Percentiles rank a stretch among this genome's conserved stretches.
phyloP scores from a whole-genome alignment of 64 coral and sea anemone species.

The Montipora cactus region DNA sequence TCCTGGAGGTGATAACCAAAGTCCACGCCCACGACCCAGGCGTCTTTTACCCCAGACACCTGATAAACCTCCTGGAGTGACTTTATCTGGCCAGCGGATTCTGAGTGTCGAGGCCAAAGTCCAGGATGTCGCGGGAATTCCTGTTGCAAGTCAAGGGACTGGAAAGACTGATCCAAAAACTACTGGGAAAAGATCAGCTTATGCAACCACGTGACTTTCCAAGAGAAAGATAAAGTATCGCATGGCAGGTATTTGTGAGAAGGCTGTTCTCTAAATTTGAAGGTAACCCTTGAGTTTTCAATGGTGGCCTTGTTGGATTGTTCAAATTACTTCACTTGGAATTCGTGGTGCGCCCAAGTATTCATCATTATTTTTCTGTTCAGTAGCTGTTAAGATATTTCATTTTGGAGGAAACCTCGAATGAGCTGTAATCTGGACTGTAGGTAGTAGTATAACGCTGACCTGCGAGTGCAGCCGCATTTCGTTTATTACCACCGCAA shows the following conservation, averaged over 20 bases:
- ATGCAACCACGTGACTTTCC: constrained; percentile 6
- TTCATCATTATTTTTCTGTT: too few species aligned
- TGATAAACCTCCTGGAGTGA: not conserved
- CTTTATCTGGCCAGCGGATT: not conserved
- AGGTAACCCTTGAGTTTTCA: not conserved
- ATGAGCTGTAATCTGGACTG: too few species aligned
- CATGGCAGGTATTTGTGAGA: not conserved
- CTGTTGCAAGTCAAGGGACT: not conserved
- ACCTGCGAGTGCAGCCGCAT: too few species aligned
- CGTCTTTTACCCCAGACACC: constrained; percentile 66
- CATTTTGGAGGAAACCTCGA: too few species aligned
- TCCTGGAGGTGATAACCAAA: not conserved
- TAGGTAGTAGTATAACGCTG: too few species aligned
- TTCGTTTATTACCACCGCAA: too few species aligned
- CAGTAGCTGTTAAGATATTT: too few species aligned
- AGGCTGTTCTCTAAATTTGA: not conserved
- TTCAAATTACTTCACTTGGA: not conserved
- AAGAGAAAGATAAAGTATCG: too few species aligned
- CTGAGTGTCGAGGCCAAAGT: not conserved
- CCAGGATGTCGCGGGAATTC: not conserved
- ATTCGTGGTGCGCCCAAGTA: not conserved
- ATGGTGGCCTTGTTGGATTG: not conserved
- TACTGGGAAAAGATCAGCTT: not conserved
- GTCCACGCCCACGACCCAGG: constrained; percentile 15
- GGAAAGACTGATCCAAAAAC: constrained; percentile 6